Conservation (phyloP, 53 echinoderm and acorn worm genomes). For the Echinarachnius parma region DNA sequence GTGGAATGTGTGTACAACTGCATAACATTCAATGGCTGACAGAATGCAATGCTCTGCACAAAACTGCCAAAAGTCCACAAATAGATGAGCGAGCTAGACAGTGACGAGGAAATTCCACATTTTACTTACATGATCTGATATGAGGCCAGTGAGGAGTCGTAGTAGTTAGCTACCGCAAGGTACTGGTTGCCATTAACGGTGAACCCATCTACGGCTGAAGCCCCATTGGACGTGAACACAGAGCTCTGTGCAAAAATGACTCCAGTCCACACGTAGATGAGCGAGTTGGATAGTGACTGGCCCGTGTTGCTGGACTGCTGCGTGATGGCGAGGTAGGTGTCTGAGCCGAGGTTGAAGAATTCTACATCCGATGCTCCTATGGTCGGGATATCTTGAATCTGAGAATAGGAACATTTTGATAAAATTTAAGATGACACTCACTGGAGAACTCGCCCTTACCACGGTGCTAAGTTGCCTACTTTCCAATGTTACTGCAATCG, state of each 20-base stretch:
- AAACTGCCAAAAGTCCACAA: slow-evolving; percentile 84
- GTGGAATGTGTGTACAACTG: no score
- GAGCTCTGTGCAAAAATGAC: slow-evolving; percentile 53
- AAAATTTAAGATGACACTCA: no score
- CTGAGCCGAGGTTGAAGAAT: slow-evolving; percentile 80
- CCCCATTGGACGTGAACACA: slow-evolving; percentile 51
- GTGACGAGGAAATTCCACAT: slow-evolving; percentile 1
- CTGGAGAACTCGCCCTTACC: no score
- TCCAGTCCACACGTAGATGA: slow-evolving; percentile 82
- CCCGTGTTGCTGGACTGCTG: slow-evolving; percentile 65
- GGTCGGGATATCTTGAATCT: slow-evolving; percentile 86
- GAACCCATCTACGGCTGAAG: slow-evolving; percentile 46
- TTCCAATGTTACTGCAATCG: no score
- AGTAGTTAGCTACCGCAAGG: slow-evolving; percentile 79
- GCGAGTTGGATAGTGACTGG: slow-evolving; percentile 59
- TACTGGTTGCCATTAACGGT: slow-evolving; percentile 66
- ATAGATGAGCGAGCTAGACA: slow-evolving; percentile 56
- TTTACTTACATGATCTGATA: slow-evolving; percentile 69
- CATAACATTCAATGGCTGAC: no score
- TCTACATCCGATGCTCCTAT: slow-evolving; percentile 74
- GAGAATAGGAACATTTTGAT: neutral
- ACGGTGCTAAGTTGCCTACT: no score
- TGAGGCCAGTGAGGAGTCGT: slow-evolving; percentile 65
- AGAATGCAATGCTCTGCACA: slow-evolving; percentile 34
- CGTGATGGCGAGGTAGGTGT: slow-evolving; percentile 73